These are phyloP conservation scores for Sitobion miscanthi DNA, from an alignment of 1,140 invertebrate species.

Conservation along the genomic window DNA sequence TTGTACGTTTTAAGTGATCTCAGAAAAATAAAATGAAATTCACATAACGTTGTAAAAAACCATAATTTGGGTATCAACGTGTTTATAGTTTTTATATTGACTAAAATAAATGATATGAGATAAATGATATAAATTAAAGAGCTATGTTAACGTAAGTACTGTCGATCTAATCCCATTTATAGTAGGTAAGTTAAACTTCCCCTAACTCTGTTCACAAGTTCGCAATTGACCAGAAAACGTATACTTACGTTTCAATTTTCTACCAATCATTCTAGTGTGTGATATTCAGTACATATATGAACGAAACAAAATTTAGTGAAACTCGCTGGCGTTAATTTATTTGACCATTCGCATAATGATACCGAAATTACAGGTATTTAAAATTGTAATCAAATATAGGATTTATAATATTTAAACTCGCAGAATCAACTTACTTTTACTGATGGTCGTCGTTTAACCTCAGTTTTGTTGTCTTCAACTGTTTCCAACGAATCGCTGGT, in stretches of 20 bases:
- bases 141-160: background rate
- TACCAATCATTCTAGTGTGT: background rate
- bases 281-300: background rate
- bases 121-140: background rate
- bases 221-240: no score
- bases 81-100: background rate
- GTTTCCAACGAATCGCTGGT: background rate
- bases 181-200: background rate
- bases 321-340: background rate
- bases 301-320: background rate
- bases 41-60: background rate
- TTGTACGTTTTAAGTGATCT: background rate
- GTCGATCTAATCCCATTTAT: background rate
- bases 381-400: background rate
- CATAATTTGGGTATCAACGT: background rate
- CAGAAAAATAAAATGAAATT: no score
- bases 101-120: background rate
- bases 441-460: slow-evolving; percentile 24
- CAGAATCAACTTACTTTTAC: slow-evolving; percentile 24
- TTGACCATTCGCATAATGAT: background rate
- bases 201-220: background rate
- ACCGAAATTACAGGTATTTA: background rate
- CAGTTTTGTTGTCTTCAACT: background rate
- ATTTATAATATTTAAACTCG: background rate
- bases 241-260: no score